These are phyloP conservation scores for Chaetophractus vellerosus DNA, from an alignment of 2,797 vertebrate species.

Conservation along the genomic window DNA sequence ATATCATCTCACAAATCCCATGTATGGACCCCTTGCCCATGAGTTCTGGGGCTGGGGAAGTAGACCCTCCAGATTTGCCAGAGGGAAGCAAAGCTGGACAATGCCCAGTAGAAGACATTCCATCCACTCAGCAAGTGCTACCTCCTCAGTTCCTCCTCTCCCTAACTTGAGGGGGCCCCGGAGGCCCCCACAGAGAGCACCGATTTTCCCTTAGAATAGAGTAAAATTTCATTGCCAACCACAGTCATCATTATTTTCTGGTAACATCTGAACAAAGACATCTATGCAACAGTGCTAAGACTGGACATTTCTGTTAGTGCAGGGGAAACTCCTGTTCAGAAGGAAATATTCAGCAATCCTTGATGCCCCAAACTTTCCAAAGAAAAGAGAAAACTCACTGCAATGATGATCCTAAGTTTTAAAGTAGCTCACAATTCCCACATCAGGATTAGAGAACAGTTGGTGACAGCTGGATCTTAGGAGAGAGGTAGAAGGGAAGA, in stretches of 20 bases:
- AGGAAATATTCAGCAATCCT: background rate
- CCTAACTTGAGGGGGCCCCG: no score
- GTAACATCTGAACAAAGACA: background rate
- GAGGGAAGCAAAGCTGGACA: background rate
- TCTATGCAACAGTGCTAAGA: background rate
- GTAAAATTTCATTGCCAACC: background rate
- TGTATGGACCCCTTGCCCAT: fast-evolving
- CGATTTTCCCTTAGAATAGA: background rate
- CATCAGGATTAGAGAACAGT: background rate
- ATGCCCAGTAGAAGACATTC: background rate
- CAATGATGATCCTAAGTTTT: background rate
- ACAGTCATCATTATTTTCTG: background rate
- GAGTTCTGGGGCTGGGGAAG: no score
- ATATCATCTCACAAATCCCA: fast-evolving
- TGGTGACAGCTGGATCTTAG: background rate
- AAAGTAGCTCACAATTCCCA: background rate
- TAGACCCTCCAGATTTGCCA: background rate
- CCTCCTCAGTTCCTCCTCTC: fast-evolving
- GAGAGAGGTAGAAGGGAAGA: no score
- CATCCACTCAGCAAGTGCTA: no score
- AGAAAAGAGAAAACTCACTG: background rate
- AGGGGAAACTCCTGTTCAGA: background rate
- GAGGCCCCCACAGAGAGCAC: fast-evolving
- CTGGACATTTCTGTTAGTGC: background rate
- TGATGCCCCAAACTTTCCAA: background rate